These are phyloP conservation scores for Pipistrellus nathusii DNA, from an alignment of 2,797 vertebrate species.

Conservation along the genomic window DNA sequence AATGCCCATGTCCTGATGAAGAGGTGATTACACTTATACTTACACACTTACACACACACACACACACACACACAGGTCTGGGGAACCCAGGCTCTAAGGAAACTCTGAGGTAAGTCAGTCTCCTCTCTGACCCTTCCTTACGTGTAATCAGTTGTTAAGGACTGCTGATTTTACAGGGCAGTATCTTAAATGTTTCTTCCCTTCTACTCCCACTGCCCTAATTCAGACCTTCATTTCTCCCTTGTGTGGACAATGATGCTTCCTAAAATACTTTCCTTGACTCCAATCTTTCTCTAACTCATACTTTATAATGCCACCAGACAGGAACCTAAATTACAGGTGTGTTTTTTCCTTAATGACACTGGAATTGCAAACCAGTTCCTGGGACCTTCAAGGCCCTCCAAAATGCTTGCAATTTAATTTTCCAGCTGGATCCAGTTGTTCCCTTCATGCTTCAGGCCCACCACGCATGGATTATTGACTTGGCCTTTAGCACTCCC, in stretches of 20 bases:
- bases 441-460: neutral
- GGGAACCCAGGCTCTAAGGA: neutral
- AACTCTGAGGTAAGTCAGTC: neutral
- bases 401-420: slow-evolving; percentile 14
- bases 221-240: slow-evolving; percentile 29
- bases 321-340: neutral
- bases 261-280: neutral
- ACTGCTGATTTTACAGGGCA: neutral
- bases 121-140: neutral
- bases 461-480: neutral
- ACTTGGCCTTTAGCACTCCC: neutral
- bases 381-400: neutral
- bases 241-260: neutral
- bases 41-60: neutral
- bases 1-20: neutral
- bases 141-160: neutral
- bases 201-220: neutral
- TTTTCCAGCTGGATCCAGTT: neutral
- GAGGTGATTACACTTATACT: neutral
- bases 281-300: neutral
- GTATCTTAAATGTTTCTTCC: slow-evolving; percentile 7
- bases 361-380: slow-evolving; percentile 3
- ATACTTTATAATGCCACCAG: neutral
- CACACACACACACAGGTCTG: neutral
- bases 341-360: neutral